Evolutionary conservation across 2,888 invertebrate genomes (phyloP), one percentile per base, ranked within the genome.

Genomic region (Drosophila maculinotata): DNA sequence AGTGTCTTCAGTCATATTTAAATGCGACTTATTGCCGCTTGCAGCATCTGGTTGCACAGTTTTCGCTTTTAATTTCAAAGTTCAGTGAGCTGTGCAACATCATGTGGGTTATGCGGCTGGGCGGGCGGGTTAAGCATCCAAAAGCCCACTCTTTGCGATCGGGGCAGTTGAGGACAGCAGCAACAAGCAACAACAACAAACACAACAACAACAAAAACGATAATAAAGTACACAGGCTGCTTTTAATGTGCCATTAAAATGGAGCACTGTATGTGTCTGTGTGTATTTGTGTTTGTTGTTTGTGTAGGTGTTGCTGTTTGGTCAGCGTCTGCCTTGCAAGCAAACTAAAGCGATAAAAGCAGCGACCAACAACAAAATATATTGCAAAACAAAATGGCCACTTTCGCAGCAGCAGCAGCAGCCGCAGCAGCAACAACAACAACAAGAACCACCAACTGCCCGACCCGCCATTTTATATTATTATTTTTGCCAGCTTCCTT

Each of bases 171-270:
- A n/a, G n/a, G 42, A 6, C 48, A 63, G 7, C 53, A 67, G 23
- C 59, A 56, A 25, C 57, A 56, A 2, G n/a, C 47, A 48, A 8
- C 56, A 31, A 20, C 20, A 20, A 20, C 20, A 52, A 15, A 45
- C 38, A n/a, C 49, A 35, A 2, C 57, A 57, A 5, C 51, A 70
- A 35, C 31, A 38, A 38, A 17, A 65, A 52, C 28, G 17, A 56
- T 41, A 69, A 69, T 63, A 72, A 70, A 67, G 76, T 66, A 67
- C 76, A 68, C 87, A 86, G 77, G 85, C 87, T 81, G 73, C 73
- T 85, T 76, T 83, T 83, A 87, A 83, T 83, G 86, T 82, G 68
- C 76, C 86, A 85, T 85, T 82, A 82, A 82, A 87, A 74, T 62
- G 64, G 65, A 57, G 36, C 48, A 14, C 36, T 62, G 38, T 54